A percentile compares a stretch with the other conserved stretches of the same genome.
Evolutionary conservation across 2,113 vertebrate species (phyloP).

Genomic region (Hemibagrus wyckioides): DNA sequence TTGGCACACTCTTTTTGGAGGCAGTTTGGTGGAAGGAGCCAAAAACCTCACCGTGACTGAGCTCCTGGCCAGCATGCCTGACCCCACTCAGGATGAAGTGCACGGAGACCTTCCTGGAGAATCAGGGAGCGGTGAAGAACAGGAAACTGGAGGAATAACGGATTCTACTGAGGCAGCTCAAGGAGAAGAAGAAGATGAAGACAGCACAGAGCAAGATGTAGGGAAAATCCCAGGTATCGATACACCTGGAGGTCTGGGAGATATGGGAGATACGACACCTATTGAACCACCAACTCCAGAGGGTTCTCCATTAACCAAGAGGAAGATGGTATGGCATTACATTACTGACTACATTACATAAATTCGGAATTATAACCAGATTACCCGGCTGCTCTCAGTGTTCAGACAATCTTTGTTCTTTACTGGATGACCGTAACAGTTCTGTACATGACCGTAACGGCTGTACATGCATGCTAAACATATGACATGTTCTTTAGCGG

Average conservation of each 20-base stretch:
- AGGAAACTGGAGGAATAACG: constrained; percentile 70
- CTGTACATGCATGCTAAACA: no score
- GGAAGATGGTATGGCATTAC: constrained; percentile 71
- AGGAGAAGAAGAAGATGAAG: constrained; percentile 77
- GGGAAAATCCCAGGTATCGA: constrained; percentile 77
- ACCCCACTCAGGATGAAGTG: constrained; percentile 90
- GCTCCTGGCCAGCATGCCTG: constrained; percentile 90
- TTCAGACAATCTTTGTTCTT: background rate
- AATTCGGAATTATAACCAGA: background rate
- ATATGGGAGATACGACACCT: constrained; percentile 83
- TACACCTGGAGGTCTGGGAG: constrained; percentile 84
- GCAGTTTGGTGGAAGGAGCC: constrained; percentile 87
- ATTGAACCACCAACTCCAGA: constrained; percentile 89
- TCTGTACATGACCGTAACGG: no score
- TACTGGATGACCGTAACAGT: no score
- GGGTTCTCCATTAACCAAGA: constrained; percentile 85
- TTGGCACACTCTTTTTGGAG: constrained; percentile 87
- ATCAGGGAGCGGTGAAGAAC: constrained; percentile 72
- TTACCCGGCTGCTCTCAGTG: background rate
- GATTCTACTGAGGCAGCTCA: constrained; percentile 73
- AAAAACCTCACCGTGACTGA: constrained; percentile 88
- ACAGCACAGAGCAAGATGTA: constrained; percentile 78
- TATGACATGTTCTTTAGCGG: background rate
- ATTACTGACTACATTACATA: background rate
- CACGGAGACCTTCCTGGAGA: constrained; percentile 81